Evolutionary conservation across 1,140 invertebrate genomes (phyloP).

Genomic region (Penaeus indicus): DNA sequence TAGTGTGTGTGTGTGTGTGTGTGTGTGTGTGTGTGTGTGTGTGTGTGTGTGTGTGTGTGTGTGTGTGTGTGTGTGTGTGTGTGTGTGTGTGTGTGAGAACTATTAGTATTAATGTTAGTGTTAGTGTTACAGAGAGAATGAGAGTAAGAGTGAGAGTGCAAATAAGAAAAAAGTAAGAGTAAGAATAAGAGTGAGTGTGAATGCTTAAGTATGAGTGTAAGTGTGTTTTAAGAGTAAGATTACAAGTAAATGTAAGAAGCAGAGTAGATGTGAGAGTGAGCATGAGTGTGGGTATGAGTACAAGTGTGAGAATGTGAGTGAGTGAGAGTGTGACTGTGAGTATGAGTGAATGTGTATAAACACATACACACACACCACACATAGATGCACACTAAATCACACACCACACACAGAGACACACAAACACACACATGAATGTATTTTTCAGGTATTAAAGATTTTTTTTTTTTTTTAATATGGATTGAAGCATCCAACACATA

Average conservation of each 20-base stretch:
- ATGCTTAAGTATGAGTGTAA: not conserved
- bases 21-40: too few relatives aligned
- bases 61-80: too few relatives aligned
- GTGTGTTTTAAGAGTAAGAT: not conserved
- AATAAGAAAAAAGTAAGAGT: not conserved
- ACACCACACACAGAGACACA: slow-evolving; percentile 23
- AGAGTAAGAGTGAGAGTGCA: not conserved
- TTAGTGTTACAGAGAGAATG: not conserved
- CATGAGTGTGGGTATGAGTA: not conserved
- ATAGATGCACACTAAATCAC: not conserved
- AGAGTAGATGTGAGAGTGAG: slow-evolving; percentile 1
- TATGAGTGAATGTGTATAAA: not conserved
- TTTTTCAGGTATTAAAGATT: not conserved
- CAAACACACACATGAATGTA: slow-evolving; percentile 16
- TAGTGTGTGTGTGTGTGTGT: too few relatives aligned
- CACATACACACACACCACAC: slow-evolving; percentile 27
- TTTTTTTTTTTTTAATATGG: too few relatives aligned
- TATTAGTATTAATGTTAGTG: not conserved
- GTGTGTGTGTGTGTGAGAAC: too few relatives aligned
- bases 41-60: too few relatives aligned
- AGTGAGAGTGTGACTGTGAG: not conserved
- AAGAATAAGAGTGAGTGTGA: not conserved
- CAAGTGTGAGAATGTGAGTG: not conserved
- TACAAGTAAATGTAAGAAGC: not conserved
- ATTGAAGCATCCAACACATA: too few relatives aligned